Evolutionary conservation across 2,113 vertebrate species (phyloP).

Genomic region (Acrocephalus kingi): DNA sequence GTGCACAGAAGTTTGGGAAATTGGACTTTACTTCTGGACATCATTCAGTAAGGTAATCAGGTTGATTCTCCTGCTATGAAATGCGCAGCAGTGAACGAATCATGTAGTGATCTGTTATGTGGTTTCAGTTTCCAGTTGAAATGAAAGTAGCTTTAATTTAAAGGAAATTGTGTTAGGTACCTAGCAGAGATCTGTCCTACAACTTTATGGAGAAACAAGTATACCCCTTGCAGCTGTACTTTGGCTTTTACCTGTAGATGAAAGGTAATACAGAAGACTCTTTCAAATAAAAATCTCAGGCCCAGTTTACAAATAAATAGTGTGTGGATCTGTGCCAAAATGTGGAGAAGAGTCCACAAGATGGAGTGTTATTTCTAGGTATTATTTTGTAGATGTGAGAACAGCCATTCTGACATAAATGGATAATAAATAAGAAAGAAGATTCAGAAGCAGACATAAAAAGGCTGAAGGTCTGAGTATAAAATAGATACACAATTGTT

Average conservation of each 20-base stretch:
- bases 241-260: neutral
- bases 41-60: constrained; percentile 91
- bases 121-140: neutral
- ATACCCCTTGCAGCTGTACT: neutral
- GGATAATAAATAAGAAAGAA: neutral
- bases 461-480: neutral
- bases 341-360: neutral
- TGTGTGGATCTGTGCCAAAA: neutral
- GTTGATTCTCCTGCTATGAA: neutral
- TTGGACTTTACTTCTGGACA: constrained; percentile 91
- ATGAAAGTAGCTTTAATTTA: neutral
- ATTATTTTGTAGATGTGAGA: neutral
- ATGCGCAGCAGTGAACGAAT: neutral
- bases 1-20: constrained; percentile 86
- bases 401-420: neutral
- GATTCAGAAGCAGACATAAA: neutral
- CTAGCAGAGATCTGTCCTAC: neutral
- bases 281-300: neutral
- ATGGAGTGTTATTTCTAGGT: neutral
- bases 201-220: neutral
- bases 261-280: neutral
- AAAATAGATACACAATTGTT: neutral
- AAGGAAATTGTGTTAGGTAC: neutral
- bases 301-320: neutral
- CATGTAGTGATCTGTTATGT: neutral